Base-by-base conservation (phyloP, 2,888 invertebrate genomes). In the Patella depressa region DNA sequence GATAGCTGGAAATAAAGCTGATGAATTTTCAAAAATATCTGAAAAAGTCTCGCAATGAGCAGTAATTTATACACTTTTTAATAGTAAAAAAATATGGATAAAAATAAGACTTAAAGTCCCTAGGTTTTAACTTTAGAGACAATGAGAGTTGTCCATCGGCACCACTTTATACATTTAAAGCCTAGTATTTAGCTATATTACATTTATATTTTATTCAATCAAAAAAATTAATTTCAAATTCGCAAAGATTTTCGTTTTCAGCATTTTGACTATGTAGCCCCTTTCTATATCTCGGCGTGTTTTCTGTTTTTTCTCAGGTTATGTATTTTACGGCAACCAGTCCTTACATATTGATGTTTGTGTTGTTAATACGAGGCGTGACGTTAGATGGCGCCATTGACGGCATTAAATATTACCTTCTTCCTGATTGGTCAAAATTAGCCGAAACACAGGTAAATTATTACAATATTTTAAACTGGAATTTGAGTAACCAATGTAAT, bases 281-380 rank as follows among this genome's bases (percentile, higher is more conserved):
- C 29, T 29, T 54, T 29, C 24, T 57, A 74, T 75, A 54, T 73
- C 71, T 59, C 24, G 24, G 3, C 24, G 65, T 19, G 19, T 77
- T 53, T 72, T 57, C 80, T 77, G 53, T 71, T 65, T 80, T 74
- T 78, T 82, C 82, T 73, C 82, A 91, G 90, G 90, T 91, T n/a
- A 90, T 91, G 89, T 91, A 91, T 79, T 87, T 90, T 73, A 91
- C 91, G 5, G 91, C 90, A 3, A 89, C 88, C 24, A 87, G 87
- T 74, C 91, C 91, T 9, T 90, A 90, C 81, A 80, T 91, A 19
- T 83, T 91, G 71, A 88, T 91, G 88, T 78, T 89, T 19, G 86
- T 89, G 14, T 81, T 91, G n/a, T 83, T 91, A 7, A 85, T 90
- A 24, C 84, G 90, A n/a, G 90, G 90, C 7, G 84, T 87, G n/a